Conservation (phyloP, 1,140 invertebrate genomes). For the Chironomus tepperi region DNA sequence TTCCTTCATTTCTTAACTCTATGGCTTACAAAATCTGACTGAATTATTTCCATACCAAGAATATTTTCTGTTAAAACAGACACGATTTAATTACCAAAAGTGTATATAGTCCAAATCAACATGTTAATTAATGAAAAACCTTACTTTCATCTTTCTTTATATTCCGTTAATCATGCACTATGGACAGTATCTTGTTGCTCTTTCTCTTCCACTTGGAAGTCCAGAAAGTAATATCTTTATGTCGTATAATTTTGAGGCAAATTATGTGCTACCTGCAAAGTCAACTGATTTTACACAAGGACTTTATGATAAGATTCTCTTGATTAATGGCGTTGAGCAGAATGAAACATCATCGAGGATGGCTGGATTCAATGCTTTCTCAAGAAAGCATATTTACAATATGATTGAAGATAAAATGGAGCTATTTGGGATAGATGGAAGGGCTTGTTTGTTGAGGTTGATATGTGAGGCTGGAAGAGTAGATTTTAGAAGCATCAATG, state of each 20-base stretch:
- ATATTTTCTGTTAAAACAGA: not conserved
- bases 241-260: constrained; percentile 67
- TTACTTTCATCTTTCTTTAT: not conserved
- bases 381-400: not conserved
- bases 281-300: not conserved
- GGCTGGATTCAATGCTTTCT: not conserved
- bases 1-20: not conserved
- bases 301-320: not conserved
- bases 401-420: constrained; percentile 7
- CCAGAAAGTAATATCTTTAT: constrained; percentile 60
- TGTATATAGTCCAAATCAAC: not conserved
- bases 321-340: not conserved
- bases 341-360: not conserved
- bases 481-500: constrained; percentile 32
- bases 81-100: not conserved
- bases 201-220: constrained; percentile 61
- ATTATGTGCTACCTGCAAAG: constrained; percentile 46
- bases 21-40: not conserved
- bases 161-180: not conserved
- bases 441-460: constrained; percentile 33
- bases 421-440: constrained; percentile 32
- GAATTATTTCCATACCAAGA: not conserved
- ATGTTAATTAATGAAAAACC: not conserved
- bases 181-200: constrained; percentile 43
- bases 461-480: constrained; percentile 35